Conservation (phyloP, 1,140 invertebrate species). For the Drosophila tropicalis region DNA sequence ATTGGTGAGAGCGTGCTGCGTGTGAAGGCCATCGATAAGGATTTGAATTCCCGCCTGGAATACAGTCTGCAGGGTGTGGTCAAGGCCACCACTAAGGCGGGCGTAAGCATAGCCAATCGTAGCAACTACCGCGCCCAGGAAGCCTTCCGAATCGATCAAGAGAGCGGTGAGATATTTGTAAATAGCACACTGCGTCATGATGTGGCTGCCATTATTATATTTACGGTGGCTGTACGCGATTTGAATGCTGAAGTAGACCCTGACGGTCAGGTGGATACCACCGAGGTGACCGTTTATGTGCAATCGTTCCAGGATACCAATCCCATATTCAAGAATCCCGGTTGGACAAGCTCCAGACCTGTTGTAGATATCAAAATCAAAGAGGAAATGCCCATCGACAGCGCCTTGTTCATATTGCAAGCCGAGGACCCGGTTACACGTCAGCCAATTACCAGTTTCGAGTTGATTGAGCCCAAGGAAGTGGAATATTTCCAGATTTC, state of each 20-base stretch:
- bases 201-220: constrained; percentile 90
- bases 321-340: constrained; percentile 89
- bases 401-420: constrained; percentile 89
- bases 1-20: constrained; percentile 87
- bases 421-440: constrained; percentile 89
- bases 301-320: constrained; percentile 91
- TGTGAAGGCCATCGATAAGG: constrained; percentile 88
- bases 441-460: constrained; percentile 86
- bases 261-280: constrained; percentile 87
- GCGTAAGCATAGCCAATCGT: constrained; percentile 86
- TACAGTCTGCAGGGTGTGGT: constrained; percentile 89
- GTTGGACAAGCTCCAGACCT: constrained; percentile 88
- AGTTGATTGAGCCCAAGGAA: constrained; percentile 82
- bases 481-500: constrained; percentile 85
- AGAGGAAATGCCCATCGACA: constrained; percentile 91
- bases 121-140: constrained; percentile 87
- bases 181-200: constrained; percentile 90
- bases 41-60: constrained; percentile 87
- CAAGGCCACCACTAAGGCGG: constrained; percentile 89
- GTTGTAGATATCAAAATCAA: constrained; percentile 88
- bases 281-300: constrained; percentile 91
- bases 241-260: constrained; percentile 87
- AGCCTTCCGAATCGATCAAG: constrained; percentile 88
- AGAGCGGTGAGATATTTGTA: constrained; percentile 88
- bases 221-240: constrained; percentile 90